Evolutionary conservation across 2,888 invertebrate species (phyloP), one percentile per base, ranked within the genome.

Genomic region (Eueremaeus valkanovi): DNA sequence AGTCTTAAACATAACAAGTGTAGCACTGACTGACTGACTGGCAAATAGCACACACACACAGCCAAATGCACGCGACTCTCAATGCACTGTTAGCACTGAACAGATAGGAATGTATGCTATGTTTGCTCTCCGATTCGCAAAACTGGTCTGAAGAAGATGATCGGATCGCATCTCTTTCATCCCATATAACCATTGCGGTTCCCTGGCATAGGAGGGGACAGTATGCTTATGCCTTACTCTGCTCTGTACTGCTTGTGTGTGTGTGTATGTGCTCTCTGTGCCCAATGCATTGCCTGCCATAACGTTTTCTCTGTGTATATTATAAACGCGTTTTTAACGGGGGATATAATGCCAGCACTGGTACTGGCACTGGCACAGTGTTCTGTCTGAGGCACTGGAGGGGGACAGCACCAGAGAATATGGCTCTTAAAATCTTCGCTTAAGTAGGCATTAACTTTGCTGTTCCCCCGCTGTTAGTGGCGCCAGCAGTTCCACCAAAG

Each of bases 81-180:
- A 27, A 55, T 9, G 18, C 55, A 55, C 29, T 21, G 1, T 24
- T 3, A 55, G 55, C 55, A 55, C 55, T 55, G 29, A 18, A 45
- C 9, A 18, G 29, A n/a, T 24, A 55, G 55, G 55, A 55, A 55
- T 55, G 45, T 45, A 45, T 45, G 45, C 45, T 45, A 45, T 45
- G 55, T 55, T 9, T 55, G 55, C 24, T 55, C 55, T 3, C 11
- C 18, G 55, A 55, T 55, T 55, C 21, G 2, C 55, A 55, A 55
- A 55, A 55, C 55, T 55, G 55, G 55, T 55, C 55, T 55, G 55
- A 55, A 45, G 45, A 45, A 45, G 55, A 55, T 18, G 55, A 55
- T 55, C 24, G 55, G 21, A 16, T 55, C 55, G 55, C 55, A 55
- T 55, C 55, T 55, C 55, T 55, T 55, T 55, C 55, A 55, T 55